Evolutionary conservation across 1,140 invertebrate genomes (phyloP), one percentile per base, ranked within the genome.

Genomic region (Heliconius nattereri): DNA sequence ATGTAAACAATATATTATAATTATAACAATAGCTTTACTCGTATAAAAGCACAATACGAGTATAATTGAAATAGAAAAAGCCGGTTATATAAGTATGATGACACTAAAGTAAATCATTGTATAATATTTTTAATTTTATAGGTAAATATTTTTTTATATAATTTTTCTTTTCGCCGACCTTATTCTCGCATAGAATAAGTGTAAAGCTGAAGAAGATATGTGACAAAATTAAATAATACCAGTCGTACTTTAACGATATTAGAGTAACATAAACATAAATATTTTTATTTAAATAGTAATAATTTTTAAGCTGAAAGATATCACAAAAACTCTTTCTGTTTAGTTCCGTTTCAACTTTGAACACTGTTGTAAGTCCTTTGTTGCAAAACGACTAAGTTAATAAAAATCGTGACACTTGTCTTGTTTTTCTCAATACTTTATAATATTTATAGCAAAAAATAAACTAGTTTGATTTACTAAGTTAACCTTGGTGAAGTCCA

Each of bases 351-450:
- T 66, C 60, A 26, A 66, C 60, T 66, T 66, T 5, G 57, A 16
- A 5, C 3, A 66, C 23, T 66, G 0, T 66, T 29, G 60, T 66
- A 16, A 66, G 11, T 66, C 11, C 3, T 37, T 70, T 29, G 66
- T 71, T 71, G 19, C 19, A 76, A 45, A 76, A 76, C 29, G 11
- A 71, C 35, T n/a, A 75, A 26, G 40, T 76, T 6, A 70, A 49
- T 76, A 49, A 5, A 76, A 66, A 76, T 76, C 75, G 75, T 71
- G 75, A 70, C 75, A 70, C 60, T n/a, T 23, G 23, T 76, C 35
- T 76, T 13, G 1, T 76, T 76, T 70, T 71, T 76, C 37, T 71
- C 40, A 45, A 70, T 76, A 45, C 49, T 32, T 70, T 45, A 66
- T 9, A 66, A 66, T 49, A 76, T 70, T 45, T 66, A 32, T 20